phyloP scores from a whole-genome alignment of 2,113 vertebrate species.

The Apistogramma diplotaenia region DNA sequence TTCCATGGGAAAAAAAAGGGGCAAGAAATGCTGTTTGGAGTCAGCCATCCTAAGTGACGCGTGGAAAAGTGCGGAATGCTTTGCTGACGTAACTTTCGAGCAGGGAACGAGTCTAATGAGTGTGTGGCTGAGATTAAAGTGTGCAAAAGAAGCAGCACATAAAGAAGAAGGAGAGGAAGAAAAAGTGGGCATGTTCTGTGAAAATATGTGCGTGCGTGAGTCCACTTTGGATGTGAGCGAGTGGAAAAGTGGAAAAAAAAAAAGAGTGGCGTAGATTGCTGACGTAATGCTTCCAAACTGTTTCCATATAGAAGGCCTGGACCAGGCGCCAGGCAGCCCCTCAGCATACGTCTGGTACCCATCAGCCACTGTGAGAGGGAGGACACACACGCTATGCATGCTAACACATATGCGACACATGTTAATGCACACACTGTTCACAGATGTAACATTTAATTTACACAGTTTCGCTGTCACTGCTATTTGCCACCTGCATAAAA shows the following conservation, averaged over 20 bases:
- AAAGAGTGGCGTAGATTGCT: conserved; percentile 47
- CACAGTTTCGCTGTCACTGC: background rate
- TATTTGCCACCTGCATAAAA: background rate
- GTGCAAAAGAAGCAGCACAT: background rate
- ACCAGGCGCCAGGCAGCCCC: conserved; percentile 68
- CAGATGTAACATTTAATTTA: background rate
- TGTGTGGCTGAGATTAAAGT: conserved; percentile 27
- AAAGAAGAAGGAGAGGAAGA: background rate
- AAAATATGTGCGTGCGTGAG: conserved; percentile 23
- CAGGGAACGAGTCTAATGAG: conserved; percentile 42
- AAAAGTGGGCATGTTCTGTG: conserved; percentile 23
- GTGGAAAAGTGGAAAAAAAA: conserved; percentile 62
- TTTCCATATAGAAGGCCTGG: conserved; percentile 74
- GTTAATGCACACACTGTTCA: background rate
- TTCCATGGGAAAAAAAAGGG: conserved; percentile 64
- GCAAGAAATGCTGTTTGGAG: conserved; percentile 69
- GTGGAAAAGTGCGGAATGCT: conserved; percentile 70
- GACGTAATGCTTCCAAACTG: conserved; percentile 75
- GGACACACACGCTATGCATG: conserved; percentile 4
- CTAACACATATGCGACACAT: conserved; percentile 1
- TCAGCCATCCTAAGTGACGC: conserved; percentile 64
- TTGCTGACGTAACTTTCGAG: conserved; percentile 68
- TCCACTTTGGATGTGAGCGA: conserved; percentile 13
- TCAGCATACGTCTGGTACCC: conserved; percentile 72
- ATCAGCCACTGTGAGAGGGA: conserved; percentile 58